Percentiles rank a stretch among this genome's conserved stretches.
These are phyloP conservation scores for Cyclophora punctaria DNA, from an alignment of 2,888 invertebrate genomes.

Conservation along the genomic window DNA sequence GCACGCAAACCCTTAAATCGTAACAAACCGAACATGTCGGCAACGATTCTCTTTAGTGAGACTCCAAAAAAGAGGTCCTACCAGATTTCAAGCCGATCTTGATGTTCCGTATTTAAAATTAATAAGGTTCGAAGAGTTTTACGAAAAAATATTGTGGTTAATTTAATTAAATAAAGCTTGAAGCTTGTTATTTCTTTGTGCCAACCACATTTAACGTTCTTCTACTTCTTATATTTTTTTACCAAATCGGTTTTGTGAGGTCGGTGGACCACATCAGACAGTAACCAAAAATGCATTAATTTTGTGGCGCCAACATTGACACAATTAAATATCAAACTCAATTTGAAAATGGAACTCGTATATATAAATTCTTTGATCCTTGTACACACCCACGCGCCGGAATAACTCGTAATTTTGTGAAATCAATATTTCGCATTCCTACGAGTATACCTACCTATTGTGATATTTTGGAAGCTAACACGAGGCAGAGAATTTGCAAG, in stretches of 20 bases:
- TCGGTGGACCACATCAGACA: too few relatives aligned
- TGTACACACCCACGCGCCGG: background rate
- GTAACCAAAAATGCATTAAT: background rate
- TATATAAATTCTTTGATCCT: slow-evolving; percentile 18
- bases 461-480: too few relatives aligned
- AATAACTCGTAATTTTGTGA: too few relatives aligned
- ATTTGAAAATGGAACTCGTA: slow-evolving; percentile 14
- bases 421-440: too few relatives aligned
- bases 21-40: slow-evolving; percentile 26
- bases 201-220: too few relatives aligned
- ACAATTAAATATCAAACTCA: slow-evolving; percentile 6
- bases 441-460: too few relatives aligned
- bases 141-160: too few relatives aligned
- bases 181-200: too few relatives aligned
- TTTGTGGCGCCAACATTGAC: slow-evolving; percentile 24
- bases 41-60: slow-evolving; percentile 31
- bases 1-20: slow-evolving; percentile 28
- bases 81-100: background rate
- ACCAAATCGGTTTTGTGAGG: background rate
- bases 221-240: background rate
- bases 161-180: too few relatives aligned
- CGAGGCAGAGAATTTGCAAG: too few relatives aligned
- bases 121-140: too few relatives aligned
- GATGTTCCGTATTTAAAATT: background rate
- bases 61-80: slow-evolving; percentile 15